These are phyloP conservation scores for Psilopsiagon aymara DNA, from an alignment of 2,113 vertebrate genomes.

Conservation along the genomic window DNA sequence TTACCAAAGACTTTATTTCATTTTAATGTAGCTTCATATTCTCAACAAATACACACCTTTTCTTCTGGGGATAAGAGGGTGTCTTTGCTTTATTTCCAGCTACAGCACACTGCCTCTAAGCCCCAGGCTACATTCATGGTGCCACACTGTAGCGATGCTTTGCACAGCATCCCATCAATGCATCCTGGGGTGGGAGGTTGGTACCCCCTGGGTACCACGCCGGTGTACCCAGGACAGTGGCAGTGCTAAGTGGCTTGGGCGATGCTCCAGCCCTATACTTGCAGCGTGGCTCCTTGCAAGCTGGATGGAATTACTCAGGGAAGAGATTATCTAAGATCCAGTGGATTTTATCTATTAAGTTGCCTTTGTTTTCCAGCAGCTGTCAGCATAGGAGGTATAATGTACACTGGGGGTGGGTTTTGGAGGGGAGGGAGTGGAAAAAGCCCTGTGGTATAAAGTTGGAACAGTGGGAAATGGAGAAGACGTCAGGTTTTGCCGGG, in stretches of 20 bases:
- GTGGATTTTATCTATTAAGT: not conserved
- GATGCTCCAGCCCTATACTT: not conserved
- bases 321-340: conserved; percentile 16
- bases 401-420: fast-evolving
- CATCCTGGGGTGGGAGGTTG: not conserved
- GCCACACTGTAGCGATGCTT: not conserved
- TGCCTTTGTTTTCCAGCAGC: not conserved
- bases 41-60: not conserved
- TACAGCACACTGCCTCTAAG: not conserved
- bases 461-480: not conserved
- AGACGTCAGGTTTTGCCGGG: not conserved
- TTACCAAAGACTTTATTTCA: not conserved
- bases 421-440: not conserved
- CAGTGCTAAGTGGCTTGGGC: not conserved
- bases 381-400: not conserved
- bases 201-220: not conserved
- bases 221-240: fast-evolving
- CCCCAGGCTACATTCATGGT: fast-evolving
- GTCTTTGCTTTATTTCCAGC: not conserved
- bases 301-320: not conserved
- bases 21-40: not conserved
- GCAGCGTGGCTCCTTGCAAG: not conserved
- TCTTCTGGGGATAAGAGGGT: not conserved
- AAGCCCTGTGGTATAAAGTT: not conserved
- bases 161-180: not conserved